Base-by-base conservation (phyloP, 2,113 vertebrate genomes). In the Rousettus leschenaultii region DNA sequence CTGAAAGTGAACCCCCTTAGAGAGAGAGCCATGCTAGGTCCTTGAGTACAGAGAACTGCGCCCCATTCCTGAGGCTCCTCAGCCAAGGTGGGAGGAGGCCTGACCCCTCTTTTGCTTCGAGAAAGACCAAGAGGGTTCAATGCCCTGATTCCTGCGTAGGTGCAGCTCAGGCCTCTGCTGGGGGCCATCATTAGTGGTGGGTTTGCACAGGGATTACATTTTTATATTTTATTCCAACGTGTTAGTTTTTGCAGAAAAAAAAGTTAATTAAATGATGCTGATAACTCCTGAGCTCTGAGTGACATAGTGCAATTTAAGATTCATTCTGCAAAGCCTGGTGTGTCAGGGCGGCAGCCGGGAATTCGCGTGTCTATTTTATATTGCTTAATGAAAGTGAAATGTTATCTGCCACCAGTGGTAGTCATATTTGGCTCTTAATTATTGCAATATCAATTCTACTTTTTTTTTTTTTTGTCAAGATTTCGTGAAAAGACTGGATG, bases 141-240 rank as follows among this genome's bases (percentile, higher is more conserved):
- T 89, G 91, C 85, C 68, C 84, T 70, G 89, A 94, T 21, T 97
- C 92, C 89, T 57, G 70, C 71, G 57, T 89, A 77, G 53, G 87
- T 95, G 83, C 86, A 90, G 68, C 65, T 65, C 84, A 53, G 91
- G 94, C 38, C 96, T 59, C 77, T 95, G 97, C 57, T 61, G 6
- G 96, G 92, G 95, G 94, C 95, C 79, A 63, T 97, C 95, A 97
- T 97, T 98, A 97, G 93, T 68, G 89, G 24, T 75, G 66, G 94
- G 95, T 96, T 98, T 97, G 95, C 94, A 96, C 70, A 97, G 93
- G 95, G 96, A 97, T 97, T 97, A 97, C 89, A 93, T 92, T 98
- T 97, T 97, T 97, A 97, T 94, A 97, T 98, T 97, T 98, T 96
- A 97, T 95, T 98, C 89, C 86, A 93, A 95, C 15, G 43, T 97